phyloP scores from a whole-genome alignment of 2,113 vertebrate genomes.

The Epinephelus fuscoguttatus region DNA sequence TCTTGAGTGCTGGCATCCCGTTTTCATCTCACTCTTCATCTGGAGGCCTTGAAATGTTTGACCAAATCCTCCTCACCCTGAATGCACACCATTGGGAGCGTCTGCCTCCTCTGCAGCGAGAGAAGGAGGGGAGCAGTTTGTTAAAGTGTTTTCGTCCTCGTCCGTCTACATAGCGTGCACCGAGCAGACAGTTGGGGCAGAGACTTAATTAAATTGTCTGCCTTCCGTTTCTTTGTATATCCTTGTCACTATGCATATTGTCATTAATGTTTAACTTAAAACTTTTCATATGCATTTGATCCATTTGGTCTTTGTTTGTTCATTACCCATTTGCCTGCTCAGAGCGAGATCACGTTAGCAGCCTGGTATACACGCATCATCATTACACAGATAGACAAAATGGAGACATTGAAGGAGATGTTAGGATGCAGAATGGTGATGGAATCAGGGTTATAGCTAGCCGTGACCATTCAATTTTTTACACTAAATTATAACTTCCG shows the following conservation, averaged over 20 bases:
- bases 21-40: conserved; percentile 56
- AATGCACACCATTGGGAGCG: conserved; percentile 22
- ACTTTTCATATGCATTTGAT: conserved; percentile 50
- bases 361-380: background rate
- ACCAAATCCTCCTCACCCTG: conserved; percentile 67
- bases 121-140: conserved; percentile 42
- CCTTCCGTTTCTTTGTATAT: conserved; percentile 45
- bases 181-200: conserved; percentile 24
- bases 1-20: conserved; percentile 72
- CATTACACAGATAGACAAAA: background rate
- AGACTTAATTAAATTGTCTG: conserved; percentile 49
- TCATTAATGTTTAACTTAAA: conserved; percentile 51
- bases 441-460: background rate
- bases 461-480: background rate
- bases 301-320: conserved; percentile 19
- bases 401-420: background rate
- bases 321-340: conserved; percentile 7
- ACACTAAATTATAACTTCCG: conserved; percentile 7
- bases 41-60: conserved; percentile 79
- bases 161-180: conserved; percentile 29
- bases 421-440: conserved; percentile 12
- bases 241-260: conserved; percentile 46
- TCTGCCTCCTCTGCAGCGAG: conserved; percentile 37
- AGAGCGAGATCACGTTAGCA: background rate
- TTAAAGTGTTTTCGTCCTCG: conserved; percentile 39